Percentiles rank a stretch among this genome's conserved stretches.
phyloP scores from a whole-genome alignment of 2,797 vertebrate species.

The Eulemur mongoz region DNA sequence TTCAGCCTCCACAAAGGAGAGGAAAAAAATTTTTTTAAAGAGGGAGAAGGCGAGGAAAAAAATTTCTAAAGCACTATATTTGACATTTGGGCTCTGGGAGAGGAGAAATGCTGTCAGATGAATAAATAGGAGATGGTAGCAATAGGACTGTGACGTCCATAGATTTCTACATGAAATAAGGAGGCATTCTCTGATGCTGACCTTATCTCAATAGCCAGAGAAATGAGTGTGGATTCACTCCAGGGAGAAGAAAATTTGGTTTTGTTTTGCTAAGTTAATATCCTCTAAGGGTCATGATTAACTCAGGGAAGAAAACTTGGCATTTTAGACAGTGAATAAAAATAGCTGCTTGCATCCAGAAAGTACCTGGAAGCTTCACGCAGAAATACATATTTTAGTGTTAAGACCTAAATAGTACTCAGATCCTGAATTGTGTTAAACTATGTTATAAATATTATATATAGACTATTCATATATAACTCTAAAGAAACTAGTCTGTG shows the following conservation, averaged over 20 bases:
- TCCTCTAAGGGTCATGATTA: background rate
- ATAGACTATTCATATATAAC: background rate
- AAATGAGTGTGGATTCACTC: background rate
- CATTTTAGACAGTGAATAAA: slow-evolving; percentile 14
- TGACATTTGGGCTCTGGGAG: background rate
- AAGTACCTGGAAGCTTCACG: background rate
- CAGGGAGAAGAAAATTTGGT: background rate
- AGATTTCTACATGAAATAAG: background rate
- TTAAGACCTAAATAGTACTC: background rate
- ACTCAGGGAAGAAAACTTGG: background rate
- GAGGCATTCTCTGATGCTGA: background rate
- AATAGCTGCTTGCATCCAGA: background rate
- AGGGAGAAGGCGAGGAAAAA: background rate
- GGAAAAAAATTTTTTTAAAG: background rate
- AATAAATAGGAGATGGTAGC: background rate
- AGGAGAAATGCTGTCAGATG: background rate
- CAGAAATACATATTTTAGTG: slow-evolving; percentile 7
- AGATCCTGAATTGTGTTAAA: background rate
- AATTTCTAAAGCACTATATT: background rate
- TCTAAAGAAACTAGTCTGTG: background rate
- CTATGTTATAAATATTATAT: slow-evolving; percentile 20
- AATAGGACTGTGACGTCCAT: background rate
- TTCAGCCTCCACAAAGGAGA: background rate
- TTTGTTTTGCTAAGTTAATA: background rate
- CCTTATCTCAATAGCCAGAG: background rate